These are phyloP conservation scores for Aradophagus sp. DNA, from an alignment of 1,140 invertebrate genomes.

Conservation along the genomic window DNA sequence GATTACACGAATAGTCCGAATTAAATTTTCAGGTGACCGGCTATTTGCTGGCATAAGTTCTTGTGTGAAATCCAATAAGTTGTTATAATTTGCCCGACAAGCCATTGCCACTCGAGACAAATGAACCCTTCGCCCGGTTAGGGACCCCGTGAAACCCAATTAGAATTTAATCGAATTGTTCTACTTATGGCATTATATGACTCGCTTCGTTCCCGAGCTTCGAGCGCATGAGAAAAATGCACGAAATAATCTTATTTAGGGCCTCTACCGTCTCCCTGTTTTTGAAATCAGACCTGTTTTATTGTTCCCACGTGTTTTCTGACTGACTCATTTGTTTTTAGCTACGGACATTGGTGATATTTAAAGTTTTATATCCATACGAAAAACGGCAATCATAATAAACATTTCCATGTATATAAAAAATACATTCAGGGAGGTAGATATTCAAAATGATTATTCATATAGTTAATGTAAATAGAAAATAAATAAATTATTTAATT, in stretches of 20 bases:
- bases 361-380: too few species aligned
- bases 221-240: conserved; percentile 35
- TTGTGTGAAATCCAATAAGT: conserved; percentile 46
- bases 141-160: conserved; percentile 26
- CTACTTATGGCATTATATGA: conserved; percentile 47
- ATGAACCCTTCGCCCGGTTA: conserved; percentile 14
- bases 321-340: too few species aligned
- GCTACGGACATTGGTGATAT: too few species aligned
- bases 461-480: too few species aligned
- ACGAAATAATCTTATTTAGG: conserved; percentile 34
- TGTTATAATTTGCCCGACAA: conserved; percentile 50
- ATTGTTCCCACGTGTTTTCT: too few species aligned
- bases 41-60: conserved; percentile 21
- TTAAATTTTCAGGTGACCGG: conserved; percentile 45
- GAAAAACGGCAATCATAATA: too few species aligned
- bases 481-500: too few species aligned
- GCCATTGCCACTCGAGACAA: conserved; percentile 32
- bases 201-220: conserved; percentile 28
- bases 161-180: conserved; percentile 42
- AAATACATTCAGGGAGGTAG: too few species aligned
- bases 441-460: too few species aligned
- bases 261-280: too few species aligned
- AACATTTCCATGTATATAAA: too few species aligned
- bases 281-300: too few species aligned
- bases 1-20: conserved; percentile 42